Evolutionary conservation across 53 echinoderm and acorn worm species (phyloP), one percentile per base, ranked within the genome.

Genomic region (Temnopleurus reevesii): DNA sequence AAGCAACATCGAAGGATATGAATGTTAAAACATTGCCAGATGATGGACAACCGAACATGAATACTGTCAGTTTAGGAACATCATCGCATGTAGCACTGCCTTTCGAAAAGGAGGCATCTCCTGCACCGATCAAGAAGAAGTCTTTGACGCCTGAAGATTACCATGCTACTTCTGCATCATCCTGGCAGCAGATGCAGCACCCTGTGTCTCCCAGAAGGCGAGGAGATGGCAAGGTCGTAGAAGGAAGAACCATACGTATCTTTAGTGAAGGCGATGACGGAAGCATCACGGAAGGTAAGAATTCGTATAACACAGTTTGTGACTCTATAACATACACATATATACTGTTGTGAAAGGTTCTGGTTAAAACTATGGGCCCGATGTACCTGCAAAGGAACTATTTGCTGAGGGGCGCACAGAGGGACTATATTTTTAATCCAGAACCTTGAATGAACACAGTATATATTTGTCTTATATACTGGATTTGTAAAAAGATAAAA

Each of bases 41-140:
- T 5, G 24, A 84, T 8, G 26, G 64, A 46, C 63, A 86, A 29
- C 17, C 64, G 17, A 86, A 86, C n/a, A 13, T 64, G 18, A 86
- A 64, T 7, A 45, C 60, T 47, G 17, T 86, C 45, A 61, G 64
- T 34, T 64, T 86, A 17, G 4, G 45, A 12, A 18, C 64, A 10
- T 45, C 86, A 15, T 23, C 77, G 7, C 12, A 25, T 44, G 77
- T 43, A 77, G 6, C 71, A 66, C 9, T 15, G 53, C 38, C 12
- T 45, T 77, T 9, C 15, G 24, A 29, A n/a, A n/a, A 17, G 21
- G 3, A 43, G 1, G 77, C 17, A 46, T 24, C n/a, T 24, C 46
- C 77, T 31, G 12, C 43, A 13, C 24, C 4, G 15, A 21, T 21
- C 77, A 19, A 45, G 45, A 31, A 23, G 4, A 17, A 21, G 12